Evolutionary conservation across 2,797 vertebrate genomes (phyloP), one percentile per base, ranked within the genome.

Genomic region (Acanthopagrus latus): DNA sequence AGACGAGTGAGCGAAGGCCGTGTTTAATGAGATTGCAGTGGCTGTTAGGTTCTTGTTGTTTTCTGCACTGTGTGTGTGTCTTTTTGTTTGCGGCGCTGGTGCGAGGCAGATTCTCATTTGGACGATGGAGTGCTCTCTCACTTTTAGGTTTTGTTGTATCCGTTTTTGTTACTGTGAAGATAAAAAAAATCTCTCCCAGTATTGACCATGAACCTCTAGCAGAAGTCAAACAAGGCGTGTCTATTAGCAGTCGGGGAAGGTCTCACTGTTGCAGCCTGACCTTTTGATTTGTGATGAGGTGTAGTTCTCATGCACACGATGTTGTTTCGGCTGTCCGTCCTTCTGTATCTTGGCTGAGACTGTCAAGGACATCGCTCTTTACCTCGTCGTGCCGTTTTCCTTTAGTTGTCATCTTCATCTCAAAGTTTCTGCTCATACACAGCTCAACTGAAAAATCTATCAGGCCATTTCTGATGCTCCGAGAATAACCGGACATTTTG

Each of bases 271-370:
- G 55, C 60, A 54, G 82, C 17, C 64, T 85, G 85, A 85, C 82
- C 80, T 85, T 86, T 76, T 71, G 79, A 76, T 82, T 71, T 77
- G 62, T 70, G 81, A 81, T 87, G 76, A 76, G 66, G 69, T 63
- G 70, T 64, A 33, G 38, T 57, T 63, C 62, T 66, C 70, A 73
- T 72, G 23, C 47, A 27, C 68, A 55, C 64, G 11, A 29, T 18
- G 38, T 2, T 12, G 38, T 17, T 13, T 3, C n/a, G 14, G 46
- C 57, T 48, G 33, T 38, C 33, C 33, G 33, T 38, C 43, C 43
- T 44, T 44, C 43, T 44, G 33, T 38, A 38, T 44, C 43, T 44
- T 3, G 13, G 11, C 43, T 44, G 43, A 44, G 43, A 44, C 13
- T 44, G 10, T 11, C 18, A 18, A 38, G 27, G 43, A 33, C 1